phyloP scores from a whole-genome alignment of 2,113 vertebrate species.

The Poeciliopsis occidentalis region DNA sequence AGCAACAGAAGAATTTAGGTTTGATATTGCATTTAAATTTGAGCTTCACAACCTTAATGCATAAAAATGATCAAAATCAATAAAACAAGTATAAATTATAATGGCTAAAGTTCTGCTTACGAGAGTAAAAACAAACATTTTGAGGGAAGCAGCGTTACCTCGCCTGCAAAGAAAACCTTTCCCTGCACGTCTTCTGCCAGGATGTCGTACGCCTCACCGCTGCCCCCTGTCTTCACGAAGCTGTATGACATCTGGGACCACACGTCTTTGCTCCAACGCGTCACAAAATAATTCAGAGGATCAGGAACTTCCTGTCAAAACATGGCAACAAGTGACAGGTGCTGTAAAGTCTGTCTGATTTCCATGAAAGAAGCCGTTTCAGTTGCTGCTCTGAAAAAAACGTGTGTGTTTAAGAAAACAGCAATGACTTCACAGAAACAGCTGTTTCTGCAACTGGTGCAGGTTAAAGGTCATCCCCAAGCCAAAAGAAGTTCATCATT shows the following conservation, averaged over 20 bases:
- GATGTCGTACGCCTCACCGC: slow-evolving; percentile 94
- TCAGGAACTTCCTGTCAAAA: slow-evolving; percentile 84
- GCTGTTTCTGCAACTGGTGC: too few species aligned
- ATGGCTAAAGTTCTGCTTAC: too few species aligned
- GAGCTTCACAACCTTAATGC: too few species aligned
- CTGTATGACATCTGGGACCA: slow-evolving; percentile 99
- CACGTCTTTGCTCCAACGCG: slow-evolving; percentile 89
- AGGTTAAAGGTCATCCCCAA: too few species aligned
- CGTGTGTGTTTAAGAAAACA: too few species aligned
- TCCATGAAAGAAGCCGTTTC: background rate
- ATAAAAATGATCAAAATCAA: too few species aligned
- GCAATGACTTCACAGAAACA: too few species aligned
- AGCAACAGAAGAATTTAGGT: too few species aligned
- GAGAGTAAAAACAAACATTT: background rate
- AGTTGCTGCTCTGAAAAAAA: background rate
- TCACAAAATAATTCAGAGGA: slow-evolving; percentile 89
- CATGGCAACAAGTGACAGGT: background rate
- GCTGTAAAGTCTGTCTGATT: background rate
- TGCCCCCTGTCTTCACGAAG: slow-evolving; percentile 95
- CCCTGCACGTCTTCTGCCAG: slow-evolving; percentile 95
- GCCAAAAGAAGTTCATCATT: too few species aligned
- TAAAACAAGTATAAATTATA: too few species aligned
- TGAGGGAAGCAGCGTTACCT: slow-evolving; percentile 75
- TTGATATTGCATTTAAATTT: too few species aligned
- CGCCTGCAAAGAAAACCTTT: slow-evolving; percentile 94